These are phyloP conservation scores for Hypotaenidia philippensis DNA, from an alignment of 2,797 vertebrate species.

Conservation along the genomic window DNA sequence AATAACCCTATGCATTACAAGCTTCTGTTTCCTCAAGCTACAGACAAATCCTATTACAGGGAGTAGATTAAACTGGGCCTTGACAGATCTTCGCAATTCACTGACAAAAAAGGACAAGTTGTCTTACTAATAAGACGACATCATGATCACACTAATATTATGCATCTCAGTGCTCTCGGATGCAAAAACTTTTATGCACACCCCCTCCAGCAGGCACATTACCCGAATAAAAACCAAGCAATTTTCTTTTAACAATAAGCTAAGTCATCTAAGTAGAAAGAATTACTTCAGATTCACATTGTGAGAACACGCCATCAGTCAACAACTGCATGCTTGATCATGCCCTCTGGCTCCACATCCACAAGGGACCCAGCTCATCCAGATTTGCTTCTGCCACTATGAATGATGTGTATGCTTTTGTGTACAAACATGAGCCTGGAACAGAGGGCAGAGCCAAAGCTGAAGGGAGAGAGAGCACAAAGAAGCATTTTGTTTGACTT, in stretches of 20 bases:
- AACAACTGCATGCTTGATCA: constrained; percentile 20
- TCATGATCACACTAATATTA: constrained; percentile 25
- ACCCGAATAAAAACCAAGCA: neutral
- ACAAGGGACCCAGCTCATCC: neutral
- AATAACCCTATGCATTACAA: constrained; percentile 66
- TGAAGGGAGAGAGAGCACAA: neutral
- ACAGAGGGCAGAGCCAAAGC: neutral
- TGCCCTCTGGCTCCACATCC: constrained; percentile 31
- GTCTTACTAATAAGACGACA: constrained; percentile 43
- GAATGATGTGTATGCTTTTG: neutral
- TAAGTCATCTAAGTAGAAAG: neutral
- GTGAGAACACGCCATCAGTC: neutral
- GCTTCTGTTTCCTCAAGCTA: constrained; percentile 72
- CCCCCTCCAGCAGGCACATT: constrained; percentile 15
- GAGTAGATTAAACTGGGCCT: constrained; percentile 70
- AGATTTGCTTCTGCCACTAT: neutral
- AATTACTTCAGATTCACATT: constrained; percentile 10
- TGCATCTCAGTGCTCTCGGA: constrained; percentile 12
- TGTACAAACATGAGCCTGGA: constrained; percentile 28
- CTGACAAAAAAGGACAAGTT: constrained; percentile 65
- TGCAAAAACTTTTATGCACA: constrained; percentile 11
- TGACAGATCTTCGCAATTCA: constrained; percentile 59
- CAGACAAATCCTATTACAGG: constrained; percentile 70
- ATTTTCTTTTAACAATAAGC: constrained; percentile 40
- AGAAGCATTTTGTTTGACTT: neutral